Evolutionary conservation across 2,888 invertebrate species (phyloP).

Genomic region (Calliopum simillimum): DNA sequence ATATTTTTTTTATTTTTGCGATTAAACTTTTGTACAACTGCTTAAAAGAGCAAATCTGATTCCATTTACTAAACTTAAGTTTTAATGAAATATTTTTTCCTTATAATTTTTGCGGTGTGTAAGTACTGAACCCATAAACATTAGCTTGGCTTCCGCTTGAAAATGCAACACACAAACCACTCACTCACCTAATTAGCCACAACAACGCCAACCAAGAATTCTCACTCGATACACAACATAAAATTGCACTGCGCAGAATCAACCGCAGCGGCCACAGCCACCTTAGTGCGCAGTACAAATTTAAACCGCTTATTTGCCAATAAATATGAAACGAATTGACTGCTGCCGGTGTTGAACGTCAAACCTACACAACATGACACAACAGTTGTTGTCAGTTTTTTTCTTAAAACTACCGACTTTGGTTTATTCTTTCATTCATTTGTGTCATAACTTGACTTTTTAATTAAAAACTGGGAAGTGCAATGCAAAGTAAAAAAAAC

Average conservation of each 20-base stretch:
- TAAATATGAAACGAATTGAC: slow-evolving; percentile 21
- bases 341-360: slow-evolving; percentile 18
- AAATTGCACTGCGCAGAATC: too few species aligned
- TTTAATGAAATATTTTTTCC: too few species aligned
- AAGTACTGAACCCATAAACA: too few species aligned
- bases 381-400: background rate
- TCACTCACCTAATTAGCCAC: background rate
- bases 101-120: too few species aligned
- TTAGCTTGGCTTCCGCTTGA: background rate
- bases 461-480: slow-evolving; percentile 12
- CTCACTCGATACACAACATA: too few species aligned
- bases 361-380: background rate
- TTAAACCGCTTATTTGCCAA: slow-evolving; percentile 5
- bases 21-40: too few species aligned
- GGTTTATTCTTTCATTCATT: background rate
- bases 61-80: too few species aligned
- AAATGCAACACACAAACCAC: background rate
- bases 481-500: background rate
- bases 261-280: too few species aligned
- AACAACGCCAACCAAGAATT: background rate
- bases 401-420: background rate
- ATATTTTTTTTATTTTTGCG: too few species aligned
- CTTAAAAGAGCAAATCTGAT: too few species aligned
- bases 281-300: background rate
- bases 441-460: background rate